Evolutionary conservation across 2,888 invertebrate species (phyloP).

Genomic region (Habrosyne pyritoides): DNA sequence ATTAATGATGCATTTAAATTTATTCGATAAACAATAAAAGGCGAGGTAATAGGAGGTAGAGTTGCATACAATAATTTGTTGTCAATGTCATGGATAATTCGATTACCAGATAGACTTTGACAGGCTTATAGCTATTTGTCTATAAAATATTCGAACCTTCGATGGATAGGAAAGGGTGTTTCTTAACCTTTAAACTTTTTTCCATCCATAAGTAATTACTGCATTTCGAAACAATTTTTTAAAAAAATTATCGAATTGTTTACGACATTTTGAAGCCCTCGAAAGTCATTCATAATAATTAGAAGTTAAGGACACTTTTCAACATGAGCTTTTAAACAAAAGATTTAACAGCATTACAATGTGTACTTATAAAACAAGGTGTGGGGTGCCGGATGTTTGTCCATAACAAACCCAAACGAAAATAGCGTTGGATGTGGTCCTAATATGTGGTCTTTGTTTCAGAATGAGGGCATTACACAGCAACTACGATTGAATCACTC

Average conservation of each 20-base stretch:
- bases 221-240: neutral
- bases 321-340: constrained; percentile 32
- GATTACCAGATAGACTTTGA: too few species aligned
- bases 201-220: too few species aligned
- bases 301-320: constrained; percentile 21
- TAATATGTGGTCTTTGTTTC: constrained; percentile 54
- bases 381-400: constrained; percentile 65
- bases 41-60: neutral
- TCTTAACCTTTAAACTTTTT: too few species aligned
- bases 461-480: constrained; percentile 35
- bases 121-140: too few species aligned
- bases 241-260: neutral
- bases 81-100: too few species aligned
- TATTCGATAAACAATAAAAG: neutral
- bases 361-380: constrained; percentile 57
- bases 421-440: constrained; percentile 60
- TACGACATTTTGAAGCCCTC: neutral
- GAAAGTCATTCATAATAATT: constrained; percentile 13
- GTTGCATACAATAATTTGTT: too few species aligned
- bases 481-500: constrained; percentile 32
- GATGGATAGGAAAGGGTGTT: too few species aligned
- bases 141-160: too few species aligned
- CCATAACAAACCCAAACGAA: constrained; percentile 58
- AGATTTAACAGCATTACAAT: constrained; percentile 50
- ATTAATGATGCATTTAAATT: neutral